phyloP scores from a whole-genome alignment of 2,113 vertebrate species.

The Ursus arctos region DNA sequence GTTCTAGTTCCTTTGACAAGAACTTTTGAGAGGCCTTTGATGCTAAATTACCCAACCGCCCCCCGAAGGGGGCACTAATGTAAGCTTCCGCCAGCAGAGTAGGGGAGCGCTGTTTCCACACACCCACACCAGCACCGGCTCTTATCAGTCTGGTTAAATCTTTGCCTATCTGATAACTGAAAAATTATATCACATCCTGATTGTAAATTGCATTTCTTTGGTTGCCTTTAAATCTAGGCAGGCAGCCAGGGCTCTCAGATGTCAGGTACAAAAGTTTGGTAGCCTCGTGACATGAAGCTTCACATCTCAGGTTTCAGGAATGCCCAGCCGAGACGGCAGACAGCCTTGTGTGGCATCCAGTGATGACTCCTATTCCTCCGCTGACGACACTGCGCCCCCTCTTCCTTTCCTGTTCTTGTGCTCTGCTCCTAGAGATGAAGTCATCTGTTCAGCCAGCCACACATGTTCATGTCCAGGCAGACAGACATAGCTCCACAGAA shows the following conservation, averaged over 20 bases:
- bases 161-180: conserved; percentile 79
- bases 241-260: not conserved
- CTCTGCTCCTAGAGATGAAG: not conserved
- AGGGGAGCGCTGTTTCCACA: conserved; percentile 20
- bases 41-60: not conserved
- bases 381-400: not conserved
- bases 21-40: conserved; percentile 19
- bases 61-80: not conserved
- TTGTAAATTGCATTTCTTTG: conserved; percentile 49
- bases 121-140: conserved; percentile 49
- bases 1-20: not conserved
- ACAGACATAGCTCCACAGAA: not conserved
- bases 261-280: not conserved
- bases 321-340: not conserved
- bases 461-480: not conserved
- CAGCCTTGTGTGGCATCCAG: not conserved
- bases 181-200: conserved; percentile 60
- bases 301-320: not conserved
- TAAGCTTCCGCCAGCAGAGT: not conserved
- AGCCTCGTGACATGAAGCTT: not conserved
- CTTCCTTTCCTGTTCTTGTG: not conserved
- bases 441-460: not conserved
- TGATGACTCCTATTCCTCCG: not conserved
- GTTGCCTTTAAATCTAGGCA: not conserved
- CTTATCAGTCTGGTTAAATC: conserved; percentile 54